Evolutionary conservation across 2,888 invertebrate genomes (phyloP), one percentile per base, ranked within the genome.

Genomic region (Endotricha flammealis): DNA sequence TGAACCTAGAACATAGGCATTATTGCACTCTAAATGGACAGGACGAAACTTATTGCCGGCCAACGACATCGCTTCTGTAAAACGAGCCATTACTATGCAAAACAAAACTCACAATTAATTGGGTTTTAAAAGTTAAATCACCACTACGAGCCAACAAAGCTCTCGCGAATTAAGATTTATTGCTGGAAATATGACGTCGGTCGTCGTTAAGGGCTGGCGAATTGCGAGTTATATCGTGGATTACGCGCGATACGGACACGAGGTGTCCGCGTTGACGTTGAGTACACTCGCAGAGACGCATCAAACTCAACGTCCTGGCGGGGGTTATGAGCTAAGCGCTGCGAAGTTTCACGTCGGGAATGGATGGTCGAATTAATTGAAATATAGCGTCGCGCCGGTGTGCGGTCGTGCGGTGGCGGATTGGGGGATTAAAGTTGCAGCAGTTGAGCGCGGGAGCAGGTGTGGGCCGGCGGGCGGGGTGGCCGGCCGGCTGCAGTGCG

Each of bases 361-460:
- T 76, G 69, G 75, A 80, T 77, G 68, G 73, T 58, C 72, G 75
- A 81, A 79, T 81, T 83, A 83, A 83, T 83, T 81, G 83, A 83
- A 82, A 83, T 82, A 85, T 80, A 77, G 73, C 71, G 72, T 72
- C 74, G 76, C 71, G 69, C 64, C 72, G 60, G 64, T 73, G 72
- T 62, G 76, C 75, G 71, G 68, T 69, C 73, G 74, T 74, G 77
- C 74, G 75, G 69, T 57, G 73, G 66, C 70, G 69, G 68, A 77
- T 76, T 69, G 74, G 69, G 65, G 76, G 80, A 82, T 83, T 81
- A 81, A 80, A 82, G 72, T 82, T 83, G 74, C 74, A 82, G 70
- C 66, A 70, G 69, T 56, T 57, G 65, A 64, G 67, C 67, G 65
- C 64, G 67, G 51, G 72, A 73, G 70, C 77, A 76, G 76, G 72